phyloP scores from a whole-genome alignment of 2,113 vertebrate genomes.

The Lutjanus erythropterus region DNA sequence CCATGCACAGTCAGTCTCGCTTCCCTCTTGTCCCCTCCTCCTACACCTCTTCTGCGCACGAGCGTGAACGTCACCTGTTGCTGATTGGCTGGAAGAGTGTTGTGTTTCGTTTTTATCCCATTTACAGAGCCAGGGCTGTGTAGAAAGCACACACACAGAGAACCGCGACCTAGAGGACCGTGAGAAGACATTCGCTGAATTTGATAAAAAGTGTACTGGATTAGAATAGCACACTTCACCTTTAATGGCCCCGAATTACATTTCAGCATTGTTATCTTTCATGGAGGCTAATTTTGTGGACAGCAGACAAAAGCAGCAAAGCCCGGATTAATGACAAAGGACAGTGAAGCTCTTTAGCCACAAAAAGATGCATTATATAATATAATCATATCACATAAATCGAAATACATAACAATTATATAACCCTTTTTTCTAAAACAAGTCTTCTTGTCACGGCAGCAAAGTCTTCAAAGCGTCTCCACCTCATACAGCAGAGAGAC shows the following conservation, averaged over 20 bases:
- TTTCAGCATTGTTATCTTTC: background rate
- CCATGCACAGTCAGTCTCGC: no score
- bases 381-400: background rate
- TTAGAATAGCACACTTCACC: no score
- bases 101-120: no score
- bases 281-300: background rate
- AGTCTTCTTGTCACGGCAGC: background rate
- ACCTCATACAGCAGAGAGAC: constrained; percentile 38
- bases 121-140: no score
- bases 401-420: background rate
- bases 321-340: background rate
- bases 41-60: no score
- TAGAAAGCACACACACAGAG: no score
- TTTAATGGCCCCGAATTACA: background rate
- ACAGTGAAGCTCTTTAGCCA: background rate
- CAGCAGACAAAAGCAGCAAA: background rate
- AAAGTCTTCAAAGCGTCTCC: constrained; percentile 2
- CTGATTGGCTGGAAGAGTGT: no score
- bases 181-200: no score
- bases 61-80: no score
- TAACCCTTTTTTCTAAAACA: background rate
- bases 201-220: no score
- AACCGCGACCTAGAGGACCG: no score
- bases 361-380: background rate
- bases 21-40: no score